A percentile compares a stretch with the other conserved stretches of the same genome.
Conservation (phyloP, 2,888 invertebrate genomes). For the Subacronicta megacephala region DNA sequence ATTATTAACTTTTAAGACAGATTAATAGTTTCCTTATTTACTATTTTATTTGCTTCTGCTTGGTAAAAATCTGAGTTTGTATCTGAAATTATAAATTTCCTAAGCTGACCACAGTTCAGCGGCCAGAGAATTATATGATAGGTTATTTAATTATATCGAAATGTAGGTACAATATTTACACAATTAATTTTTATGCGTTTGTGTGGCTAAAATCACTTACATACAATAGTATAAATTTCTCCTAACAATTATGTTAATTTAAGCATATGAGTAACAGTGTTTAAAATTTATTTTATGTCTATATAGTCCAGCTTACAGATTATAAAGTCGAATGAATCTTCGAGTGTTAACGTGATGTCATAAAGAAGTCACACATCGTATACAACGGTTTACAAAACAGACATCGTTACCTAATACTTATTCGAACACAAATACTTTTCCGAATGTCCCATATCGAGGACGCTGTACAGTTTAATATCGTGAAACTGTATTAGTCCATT, state of each 20-base stretch:
- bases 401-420: slow-evolving; percentile 76
- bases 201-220: slow-evolving; percentile 83
- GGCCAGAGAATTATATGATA: slow-evolving; percentile 54
- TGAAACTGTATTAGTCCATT: slow-evolving; percentile 46
- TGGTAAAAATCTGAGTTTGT: slow-evolving; percentile 72
- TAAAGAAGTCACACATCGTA: slow-evolving; percentile 87
- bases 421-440: slow-evolving; percentile 74
- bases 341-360: slow-evolving; percentile 80
- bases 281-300: slow-evolving; percentile 85
- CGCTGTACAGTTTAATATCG: slow-evolving; percentile 45
- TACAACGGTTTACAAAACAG: slow-evolving; percentile 88
- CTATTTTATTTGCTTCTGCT: slow-evolving; percentile 71
- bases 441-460: slow-evolving; percentile 32
- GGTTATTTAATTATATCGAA: slow-evolving; percentile 61
- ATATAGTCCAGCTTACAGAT: slow-evolving; percentile 81
- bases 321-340: slow-evolving; percentile 76
- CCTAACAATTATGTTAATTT: slow-evolving; percentile 85
- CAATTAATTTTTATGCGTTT: slow-evolving; percentile 77
- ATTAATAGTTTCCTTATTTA: slow-evolving; percentile 71
- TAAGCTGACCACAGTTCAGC: slow-evolving; percentile 44
- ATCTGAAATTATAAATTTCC: slow-evolving; percentile 58
- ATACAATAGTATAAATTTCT: slow-evolving; percentile 84
- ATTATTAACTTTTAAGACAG: slow-evolving; percentile 76
- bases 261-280: slow-evolving; percentile 88
- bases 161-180: slow-evolving; percentile 74